Evolutionary conservation across 2,797 vertebrate genomes (phyloP), one percentile per base, ranked within the genome.

Genomic region (Crenuchus spilurus): DNA sequence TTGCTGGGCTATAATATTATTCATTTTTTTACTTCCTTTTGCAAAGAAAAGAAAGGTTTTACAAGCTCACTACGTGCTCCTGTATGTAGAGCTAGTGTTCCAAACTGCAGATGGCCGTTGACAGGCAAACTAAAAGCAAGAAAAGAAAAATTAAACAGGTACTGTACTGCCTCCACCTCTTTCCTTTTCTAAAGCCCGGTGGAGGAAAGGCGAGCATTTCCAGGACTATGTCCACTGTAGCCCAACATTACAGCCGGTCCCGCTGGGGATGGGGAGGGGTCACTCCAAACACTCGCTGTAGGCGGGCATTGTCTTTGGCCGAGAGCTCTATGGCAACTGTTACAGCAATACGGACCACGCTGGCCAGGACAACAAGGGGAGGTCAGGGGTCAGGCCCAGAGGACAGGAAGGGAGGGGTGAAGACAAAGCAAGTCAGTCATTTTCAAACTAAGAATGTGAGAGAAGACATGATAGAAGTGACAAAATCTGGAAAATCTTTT

Each of bases 321-420:
- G 86, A 64, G 74, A 83, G 81, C 37, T 81, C 90, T 88, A 90
- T 92, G 88, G 90, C 89, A 93, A 92, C 87, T 26, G 89, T 91
- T 91, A 82, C 88, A 81, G 88, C 87, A 87, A 85, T 84, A 83
- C 39, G 60, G 70, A 84, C 83, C 66, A 82, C 67, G 76, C 62
- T 79, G 60, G 74, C 65, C 74, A 76, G 66, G 39, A 78, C 41
- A 79, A 83, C 72, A 75, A 80, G 44, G 61, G 54, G 54, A 84
- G 90, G 88, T 87, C 87, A 86, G 57, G 88, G 91, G 87, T 94
- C 87, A 86, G 80, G 84, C 84, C 88, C 82, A 75, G 87, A 82
- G 85, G 74, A 78, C 81, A 84, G 72, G 54, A 62, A 83, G 81
- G 80, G 84, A 78, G 77, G 74, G 77, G 71, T 83, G 64, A 84